These are phyloP conservation scores for Hemitrygon akajei DNA, from an alignment of 2,797 vertebrate species.

Conservation along the genomic window DNA sequence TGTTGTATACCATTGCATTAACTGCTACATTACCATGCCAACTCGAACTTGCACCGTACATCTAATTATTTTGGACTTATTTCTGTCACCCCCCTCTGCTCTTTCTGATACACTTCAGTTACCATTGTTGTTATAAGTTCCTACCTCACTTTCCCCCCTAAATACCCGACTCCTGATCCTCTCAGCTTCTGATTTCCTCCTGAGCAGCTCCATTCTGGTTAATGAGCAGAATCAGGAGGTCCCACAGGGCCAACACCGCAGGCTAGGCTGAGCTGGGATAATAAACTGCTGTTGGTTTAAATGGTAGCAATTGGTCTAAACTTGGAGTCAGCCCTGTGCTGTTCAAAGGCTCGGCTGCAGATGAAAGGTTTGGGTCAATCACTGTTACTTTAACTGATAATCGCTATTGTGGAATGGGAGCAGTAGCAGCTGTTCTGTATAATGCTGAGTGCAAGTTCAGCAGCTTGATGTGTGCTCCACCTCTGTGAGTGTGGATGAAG, in stretches of 20 bases:
- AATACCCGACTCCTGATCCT: too few relatives aligned
- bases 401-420: neutral
- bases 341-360: neutral
- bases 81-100: too few relatives aligned
- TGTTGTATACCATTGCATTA: too few relatives aligned
- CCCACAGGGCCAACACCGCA: neutral
- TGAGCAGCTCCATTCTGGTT: too few relatives aligned
- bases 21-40: too few relatives aligned
- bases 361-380: conserved; percentile 27
- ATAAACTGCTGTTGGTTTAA: neutral
- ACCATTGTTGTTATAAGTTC: too few relatives aligned
- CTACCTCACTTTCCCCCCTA: too few relatives aligned
- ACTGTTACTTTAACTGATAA: conserved; percentile 27
- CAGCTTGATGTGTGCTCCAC: neutral
- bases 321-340: neutral
- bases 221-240: too few relatives aligned
- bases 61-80: too few relatives aligned
- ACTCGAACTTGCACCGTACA: too few relatives aligned
- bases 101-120: too few relatives aligned
- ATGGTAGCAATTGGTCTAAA: neutral
- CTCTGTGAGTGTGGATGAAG: neutral
- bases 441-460: neutral
- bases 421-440: neutral
- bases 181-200: too few relatives aligned
- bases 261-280: neutral